Percentiles rank a stretch among this genome's conserved stretches.
phyloP scores from a whole-genome alignment of 92 coral and sea anemone genomes.

The Parazoanthus swiftii region DNA sequence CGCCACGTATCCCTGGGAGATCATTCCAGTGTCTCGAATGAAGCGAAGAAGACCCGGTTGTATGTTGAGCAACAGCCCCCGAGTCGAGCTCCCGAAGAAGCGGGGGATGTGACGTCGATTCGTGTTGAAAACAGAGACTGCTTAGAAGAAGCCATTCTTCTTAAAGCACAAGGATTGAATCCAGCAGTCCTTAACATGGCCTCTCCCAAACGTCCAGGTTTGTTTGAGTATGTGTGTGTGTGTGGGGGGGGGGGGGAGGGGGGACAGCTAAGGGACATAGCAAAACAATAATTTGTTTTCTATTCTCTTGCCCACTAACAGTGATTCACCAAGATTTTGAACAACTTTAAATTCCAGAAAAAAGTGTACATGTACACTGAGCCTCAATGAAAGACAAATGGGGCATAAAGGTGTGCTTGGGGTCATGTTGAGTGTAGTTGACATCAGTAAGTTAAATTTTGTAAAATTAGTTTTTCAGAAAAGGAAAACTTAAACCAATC shows the following conservation, averaged over 20 bases:
- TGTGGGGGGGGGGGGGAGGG: too few species aligned
- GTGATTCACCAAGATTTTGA: too few species aligned
- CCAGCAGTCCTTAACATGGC: constrained; percentile 91
- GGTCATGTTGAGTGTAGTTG: too few species aligned
- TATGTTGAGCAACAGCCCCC: constrained; percentile 52
- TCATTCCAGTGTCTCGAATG: constrained; percentile 67
- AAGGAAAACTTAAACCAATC: too few species aligned
- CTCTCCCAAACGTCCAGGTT: constrained; percentile 82
- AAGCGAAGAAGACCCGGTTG: constrained; percentile 61
- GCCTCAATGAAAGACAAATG: too few species aligned
- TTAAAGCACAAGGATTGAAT: constrained; percentile 58
- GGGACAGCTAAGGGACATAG: too few species aligned
- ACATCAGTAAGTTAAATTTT: too few species aligned
- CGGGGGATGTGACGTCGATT: constrained; percentile 43
- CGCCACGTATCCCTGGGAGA: constrained; percentile 54
- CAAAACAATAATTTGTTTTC: too few species aligned
- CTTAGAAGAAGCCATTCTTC: constrained; percentile 69
- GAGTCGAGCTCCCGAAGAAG: not conserved
- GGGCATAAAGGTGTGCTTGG: too few species aligned
- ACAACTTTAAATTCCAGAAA: too few species aligned
- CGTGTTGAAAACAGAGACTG: constrained; percentile 69
- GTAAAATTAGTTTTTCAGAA: too few species aligned
- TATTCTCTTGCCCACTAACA: not conserved
- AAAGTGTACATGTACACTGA: too few species aligned
- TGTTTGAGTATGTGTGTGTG: not conserved